These are phyloP conservation scores for Polypedilum vanderplanki DNA, from an alignment of 1,140 invertebrate species.

Conservation along the genomic window DNA sequence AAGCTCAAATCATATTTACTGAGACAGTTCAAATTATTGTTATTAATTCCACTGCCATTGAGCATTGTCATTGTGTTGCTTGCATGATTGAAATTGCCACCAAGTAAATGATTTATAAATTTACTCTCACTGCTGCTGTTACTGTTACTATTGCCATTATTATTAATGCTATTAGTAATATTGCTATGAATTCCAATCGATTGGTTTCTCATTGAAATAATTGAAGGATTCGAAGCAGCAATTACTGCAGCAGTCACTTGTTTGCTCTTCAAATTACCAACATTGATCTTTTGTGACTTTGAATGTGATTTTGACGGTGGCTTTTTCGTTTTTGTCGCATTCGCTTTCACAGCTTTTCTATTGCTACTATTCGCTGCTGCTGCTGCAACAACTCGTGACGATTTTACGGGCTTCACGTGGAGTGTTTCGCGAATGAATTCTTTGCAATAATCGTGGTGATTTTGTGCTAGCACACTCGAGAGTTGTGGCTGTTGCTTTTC, in stretches of 20 bases:
- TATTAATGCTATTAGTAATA: background rate
- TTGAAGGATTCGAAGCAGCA: background rate
- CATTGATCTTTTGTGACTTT: slow-evolving; percentile 5
- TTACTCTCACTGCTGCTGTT: background rate
- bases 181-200: slow-evolving; percentile 6
- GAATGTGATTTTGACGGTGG: slow-evolving; percentile 6
- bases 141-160: background rate
- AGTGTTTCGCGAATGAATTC: slow-evolving; percentile 1
- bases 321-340: slow-evolving; percentile 17
- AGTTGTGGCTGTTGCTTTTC: background rate
- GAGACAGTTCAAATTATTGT: slow-evolving; percentile 15
- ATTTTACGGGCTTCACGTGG: slow-evolving; percentile 1
- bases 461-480: slow-evolving; percentile 8
- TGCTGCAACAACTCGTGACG: background rate
- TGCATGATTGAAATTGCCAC: slow-evolving; percentile 21
- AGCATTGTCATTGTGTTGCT: background rate
- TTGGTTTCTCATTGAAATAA: background rate
- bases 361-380: background rate
- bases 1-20: slow-evolving; percentile 9
- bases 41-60: background rate
- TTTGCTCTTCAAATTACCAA: background rate
- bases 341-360: background rate
- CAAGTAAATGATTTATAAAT: slow-evolving; percentile 17
- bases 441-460: slow-evolving; percentile 21
- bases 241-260: background rate